These are phyloP conservation scores for Heterochromis multidens DNA, from an alignment of 2,113 vertebrate species.

Conservation along the genomic window DNA sequence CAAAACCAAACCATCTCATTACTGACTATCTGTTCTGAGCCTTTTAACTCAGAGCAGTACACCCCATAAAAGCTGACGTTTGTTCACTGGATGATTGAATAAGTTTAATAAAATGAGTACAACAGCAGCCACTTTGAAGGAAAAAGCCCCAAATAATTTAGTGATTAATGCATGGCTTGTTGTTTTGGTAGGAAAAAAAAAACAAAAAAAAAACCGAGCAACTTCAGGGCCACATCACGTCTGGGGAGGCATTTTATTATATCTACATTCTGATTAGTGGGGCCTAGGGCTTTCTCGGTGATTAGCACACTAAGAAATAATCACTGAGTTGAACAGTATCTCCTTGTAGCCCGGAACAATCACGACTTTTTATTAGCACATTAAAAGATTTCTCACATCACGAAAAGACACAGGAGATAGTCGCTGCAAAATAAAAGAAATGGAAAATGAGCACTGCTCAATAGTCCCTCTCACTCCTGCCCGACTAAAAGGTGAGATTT, in stretches of 20 bases:
- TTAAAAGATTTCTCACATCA: constrained; percentile 24
- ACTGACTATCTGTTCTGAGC: not conserved
- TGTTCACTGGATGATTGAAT: not conserved
- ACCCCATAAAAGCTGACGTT: not conserved
- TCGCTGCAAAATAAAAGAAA: not conserved
- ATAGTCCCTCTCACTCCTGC: not conserved
- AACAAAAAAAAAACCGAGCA: not conserved
- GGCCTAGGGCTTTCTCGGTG: constrained; percentile 6
- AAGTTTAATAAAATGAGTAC: not conserved
- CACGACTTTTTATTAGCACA: constrained; percentile 8
- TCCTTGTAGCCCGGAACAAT: constrained; percentile 18
- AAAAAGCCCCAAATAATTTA: constrained; percentile 19
- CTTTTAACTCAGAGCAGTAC: not conserved
- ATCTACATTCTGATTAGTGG: constrained; percentile 27
- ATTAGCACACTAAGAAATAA: constrained; percentile 42
- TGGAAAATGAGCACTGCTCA: not conserved
- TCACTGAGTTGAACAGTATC: constrained; percentile 24
- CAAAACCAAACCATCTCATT: not conserved
- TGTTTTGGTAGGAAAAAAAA: constrained; percentile 18
- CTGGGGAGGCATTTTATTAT: constrained; percentile 6
- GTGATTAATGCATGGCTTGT: constrained; percentile 36
- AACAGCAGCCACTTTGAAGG: constrained; percentile 16
- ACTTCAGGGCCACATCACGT: constrained; percentile 22
- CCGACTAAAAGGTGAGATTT: not conserved
- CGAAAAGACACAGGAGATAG: constrained; percentile 8